Conservation (phyloP, 2,113 vertebrate species). For the Eublepharis macularius region DNA sequence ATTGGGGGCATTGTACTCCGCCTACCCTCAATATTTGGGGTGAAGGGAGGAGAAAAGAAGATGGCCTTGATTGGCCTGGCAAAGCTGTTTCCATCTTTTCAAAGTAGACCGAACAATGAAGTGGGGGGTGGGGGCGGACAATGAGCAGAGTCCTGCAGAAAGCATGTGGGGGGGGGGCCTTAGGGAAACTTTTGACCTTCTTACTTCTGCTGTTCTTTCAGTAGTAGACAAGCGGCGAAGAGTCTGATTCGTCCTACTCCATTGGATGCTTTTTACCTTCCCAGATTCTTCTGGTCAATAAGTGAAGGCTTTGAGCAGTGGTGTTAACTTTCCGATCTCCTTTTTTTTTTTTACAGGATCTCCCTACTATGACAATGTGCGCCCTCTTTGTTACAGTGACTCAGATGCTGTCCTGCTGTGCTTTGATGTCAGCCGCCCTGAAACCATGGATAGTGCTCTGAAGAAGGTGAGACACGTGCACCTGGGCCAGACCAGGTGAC, state of each 20-base stretch:
- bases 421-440: conserved; percentile 92
- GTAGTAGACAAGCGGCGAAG: background rate
- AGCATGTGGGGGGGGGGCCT: too few species aligned
- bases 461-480: conserved; percentile 83
- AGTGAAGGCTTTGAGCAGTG: background rate
- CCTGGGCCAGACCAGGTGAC: too few species aligned
- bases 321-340: background rate
- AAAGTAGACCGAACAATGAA: background rate
- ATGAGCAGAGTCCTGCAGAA: background rate
- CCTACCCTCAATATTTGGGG: background rate
- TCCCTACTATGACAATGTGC: conserved; percentile 95
- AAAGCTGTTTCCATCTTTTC: background rate
- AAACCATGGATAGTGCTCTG: conserved; percentile 86
- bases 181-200: background rate
- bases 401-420: conserved; percentile 92
- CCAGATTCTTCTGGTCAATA: background rate
- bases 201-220: background rate
- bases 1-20: background rate
- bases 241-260: background rate
- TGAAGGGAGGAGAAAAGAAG: background rate
- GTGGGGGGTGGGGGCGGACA: background rate
- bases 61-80: background rate
- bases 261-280: background rate
- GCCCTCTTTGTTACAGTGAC: conserved; percentile 96
- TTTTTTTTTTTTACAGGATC: conserved; percentile 75